These are phyloP conservation scores for Dipodomys spectabilis DNA, from an alignment of 2,113 vertebrate species.

Conservation along the genomic window DNA sequence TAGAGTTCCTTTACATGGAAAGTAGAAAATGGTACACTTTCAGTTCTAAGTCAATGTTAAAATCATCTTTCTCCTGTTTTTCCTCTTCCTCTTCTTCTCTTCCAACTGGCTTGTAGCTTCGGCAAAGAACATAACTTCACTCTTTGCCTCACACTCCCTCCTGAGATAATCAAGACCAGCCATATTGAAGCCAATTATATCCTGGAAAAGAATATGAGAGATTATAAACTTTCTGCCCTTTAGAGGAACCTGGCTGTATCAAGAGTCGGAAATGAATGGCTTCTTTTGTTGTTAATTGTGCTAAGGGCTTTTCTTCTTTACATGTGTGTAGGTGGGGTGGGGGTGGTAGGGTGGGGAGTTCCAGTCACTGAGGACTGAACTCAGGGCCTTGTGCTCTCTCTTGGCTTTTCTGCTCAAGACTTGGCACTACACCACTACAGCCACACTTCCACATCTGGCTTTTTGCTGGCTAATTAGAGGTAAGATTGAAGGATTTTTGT, in stretches of 20 bases:
- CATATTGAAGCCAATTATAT: constrained; percentile 95
- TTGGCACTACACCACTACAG: no score
- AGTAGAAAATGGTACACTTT: neutral
- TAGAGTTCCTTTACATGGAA: neutral
- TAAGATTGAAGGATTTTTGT: no score
- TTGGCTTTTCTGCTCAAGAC: no score
- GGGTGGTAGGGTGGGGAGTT: no score
- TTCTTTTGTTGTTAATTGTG: no score
- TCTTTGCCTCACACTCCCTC: constrained; percentile 94
- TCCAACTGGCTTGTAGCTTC: constrained; percentile 93
- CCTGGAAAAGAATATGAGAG: constrained; percentile 84
- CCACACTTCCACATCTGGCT: no score
- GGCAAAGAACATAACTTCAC: constrained; percentile 96
- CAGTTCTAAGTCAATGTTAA: constrained; percentile 89
- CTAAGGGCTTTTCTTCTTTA: neutral
- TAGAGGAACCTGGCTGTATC: neutral
- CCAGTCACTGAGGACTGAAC: no score
- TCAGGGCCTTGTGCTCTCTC: no score
- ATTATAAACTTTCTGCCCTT: neutral
- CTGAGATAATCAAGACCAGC: constrained; percentile 95
- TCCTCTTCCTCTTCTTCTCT: constrained; percentile 93
- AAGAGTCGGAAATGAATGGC: no score
- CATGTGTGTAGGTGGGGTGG: neutral
- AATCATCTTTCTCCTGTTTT: constrained; percentile 92
- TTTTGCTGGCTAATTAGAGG: no score